Conservation (phyloP, 1,140 invertebrate species). For the Procambarus virginalis region DNA sequence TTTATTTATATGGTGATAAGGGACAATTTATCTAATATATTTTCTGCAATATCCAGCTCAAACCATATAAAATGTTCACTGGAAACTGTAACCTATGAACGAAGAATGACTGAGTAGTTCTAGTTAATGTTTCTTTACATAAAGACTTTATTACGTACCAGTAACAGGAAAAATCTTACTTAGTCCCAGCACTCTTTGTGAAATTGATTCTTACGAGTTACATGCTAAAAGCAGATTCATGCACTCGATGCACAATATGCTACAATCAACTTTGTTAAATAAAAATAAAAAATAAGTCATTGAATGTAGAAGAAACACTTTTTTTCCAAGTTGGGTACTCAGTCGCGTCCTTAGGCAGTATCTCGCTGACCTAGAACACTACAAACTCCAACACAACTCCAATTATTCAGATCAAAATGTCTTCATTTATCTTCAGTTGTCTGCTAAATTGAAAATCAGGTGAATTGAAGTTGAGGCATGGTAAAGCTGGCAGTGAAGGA, state of each 20-base stretch:
- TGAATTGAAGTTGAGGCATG: too few relatives aligned
- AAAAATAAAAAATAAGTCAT: too few relatives aligned
- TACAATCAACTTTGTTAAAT: background rate
- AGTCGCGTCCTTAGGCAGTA: too few relatives aligned
- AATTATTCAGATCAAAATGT: too few relatives aligned
- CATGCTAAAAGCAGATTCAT: background rate
- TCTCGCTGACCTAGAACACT: too few relatives aligned
- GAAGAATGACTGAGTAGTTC: background rate
- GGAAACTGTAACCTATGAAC: background rate
- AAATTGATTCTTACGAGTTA: background rate
- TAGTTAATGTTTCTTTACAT: background rate
- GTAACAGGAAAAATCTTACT: background rate
- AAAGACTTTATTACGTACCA: background rate
- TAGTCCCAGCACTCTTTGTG: background rate
- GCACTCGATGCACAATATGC: background rate
- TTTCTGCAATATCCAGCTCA: background rate
- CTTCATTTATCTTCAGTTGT: too few relatives aligned
- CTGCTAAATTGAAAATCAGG: too few relatives aligned
- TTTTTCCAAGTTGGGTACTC: too few relatives aligned
- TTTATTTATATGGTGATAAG: background rate
- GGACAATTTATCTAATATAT: background rate
- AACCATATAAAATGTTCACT: background rate
- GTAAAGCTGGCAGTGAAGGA: too few relatives aligned
- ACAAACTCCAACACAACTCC: too few relatives aligned
- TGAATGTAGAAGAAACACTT: too few relatives aligned